These are phyloP conservation scores for Tetramorium parvispinum DNA, from an alignment of 1,140 invertebrate species.

Conservation along the genomic window DNA sequence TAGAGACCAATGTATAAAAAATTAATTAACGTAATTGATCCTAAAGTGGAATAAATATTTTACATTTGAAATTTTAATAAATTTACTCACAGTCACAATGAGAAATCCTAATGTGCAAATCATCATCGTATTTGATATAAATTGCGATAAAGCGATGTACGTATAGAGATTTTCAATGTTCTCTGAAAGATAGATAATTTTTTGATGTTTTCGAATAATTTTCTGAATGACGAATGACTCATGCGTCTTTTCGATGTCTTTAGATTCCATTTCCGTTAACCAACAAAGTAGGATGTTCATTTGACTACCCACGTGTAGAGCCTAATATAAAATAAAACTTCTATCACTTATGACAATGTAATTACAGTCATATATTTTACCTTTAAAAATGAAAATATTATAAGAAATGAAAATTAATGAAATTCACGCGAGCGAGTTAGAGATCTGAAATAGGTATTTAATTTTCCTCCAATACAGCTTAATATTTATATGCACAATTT, in stretches of 20 bases:
- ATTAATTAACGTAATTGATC: not conserved
- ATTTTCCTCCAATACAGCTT: not conserved
- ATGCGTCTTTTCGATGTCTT: not conserved
- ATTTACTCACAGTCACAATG: slow-evolving; percentile 31
- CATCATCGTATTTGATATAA: slow-evolving; percentile 22
- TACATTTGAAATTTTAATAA: not conserved
- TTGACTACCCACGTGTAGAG: slow-evolving; percentile 44
- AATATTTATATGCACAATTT: not conserved
- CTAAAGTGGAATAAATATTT: not conserved
- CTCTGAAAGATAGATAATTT: slow-evolving; percentile 9
- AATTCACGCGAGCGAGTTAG: not conserved
- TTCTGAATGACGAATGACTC: not conserved
- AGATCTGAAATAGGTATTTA: not conserved
- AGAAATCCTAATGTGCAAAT: slow-evolving; percentile 39
- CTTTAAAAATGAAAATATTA: not conserved
- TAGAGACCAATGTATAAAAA: not conserved
- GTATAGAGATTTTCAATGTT: slow-evolving; percentile 24
- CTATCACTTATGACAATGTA: not conserved
- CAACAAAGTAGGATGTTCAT: slow-evolving; percentile 21
- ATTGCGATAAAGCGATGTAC: slow-evolving; percentile 15
- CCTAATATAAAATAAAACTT: slow-evolving; percentile 14
- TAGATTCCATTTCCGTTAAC: not conserved
- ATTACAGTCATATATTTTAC: not conserved
- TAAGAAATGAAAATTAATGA: not conserved
- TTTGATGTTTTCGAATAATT: slow-evolving; percentile 40